A percentile compares a stretch with the other conserved stretches of the same genome.
phyloP scores from a whole-genome alignment of 2,113 vertebrate species.

The Archocentrus centrarchus region DNA sequence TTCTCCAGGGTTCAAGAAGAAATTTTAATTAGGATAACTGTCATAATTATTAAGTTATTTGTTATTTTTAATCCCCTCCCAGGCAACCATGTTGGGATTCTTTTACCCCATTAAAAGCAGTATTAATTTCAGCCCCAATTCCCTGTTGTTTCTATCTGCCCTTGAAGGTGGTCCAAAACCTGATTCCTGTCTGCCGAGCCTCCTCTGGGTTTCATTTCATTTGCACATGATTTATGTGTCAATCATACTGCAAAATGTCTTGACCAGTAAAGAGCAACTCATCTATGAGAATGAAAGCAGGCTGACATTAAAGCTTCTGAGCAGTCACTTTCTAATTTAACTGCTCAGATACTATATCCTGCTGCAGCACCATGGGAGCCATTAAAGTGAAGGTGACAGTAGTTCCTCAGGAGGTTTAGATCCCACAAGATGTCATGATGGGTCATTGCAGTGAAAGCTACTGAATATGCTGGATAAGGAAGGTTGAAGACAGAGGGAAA shows the following conservation, averaged over 20 bases:
- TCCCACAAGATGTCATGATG: neutral
- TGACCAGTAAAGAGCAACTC: neutral
- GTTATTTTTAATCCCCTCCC: constrained; percentile 19
- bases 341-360: neutral
- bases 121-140: constrained; percentile 30
- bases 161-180: constrained; percentile 43
- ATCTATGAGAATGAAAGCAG: constrained; percentile 18
- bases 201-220: constrained; percentile 41
- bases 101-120: neutral
- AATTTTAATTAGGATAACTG: constrained; percentile 20
- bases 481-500: neutral
- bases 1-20: constrained; percentile 6
- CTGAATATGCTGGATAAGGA: neutral
- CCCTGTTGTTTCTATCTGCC: constrained; percentile 2
- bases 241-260: constrained; percentile 41
- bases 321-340: constrained; percentile 26
- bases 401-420: constrained; percentile 6
- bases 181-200: constrained; percentile 3
- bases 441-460: neutral
- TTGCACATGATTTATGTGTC: constrained; percentile 57
- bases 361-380: neutral
- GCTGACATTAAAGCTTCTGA: constrained; percentile 17
- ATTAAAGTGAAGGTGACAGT: constrained; percentile 18
- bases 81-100: neutral
- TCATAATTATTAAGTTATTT: constrained; percentile 36